Evolutionary conservation across 1,140 invertebrate species (phyloP), one percentile per base, ranked within the genome.

Genomic region (Lepidurus arcticus): DNA sequence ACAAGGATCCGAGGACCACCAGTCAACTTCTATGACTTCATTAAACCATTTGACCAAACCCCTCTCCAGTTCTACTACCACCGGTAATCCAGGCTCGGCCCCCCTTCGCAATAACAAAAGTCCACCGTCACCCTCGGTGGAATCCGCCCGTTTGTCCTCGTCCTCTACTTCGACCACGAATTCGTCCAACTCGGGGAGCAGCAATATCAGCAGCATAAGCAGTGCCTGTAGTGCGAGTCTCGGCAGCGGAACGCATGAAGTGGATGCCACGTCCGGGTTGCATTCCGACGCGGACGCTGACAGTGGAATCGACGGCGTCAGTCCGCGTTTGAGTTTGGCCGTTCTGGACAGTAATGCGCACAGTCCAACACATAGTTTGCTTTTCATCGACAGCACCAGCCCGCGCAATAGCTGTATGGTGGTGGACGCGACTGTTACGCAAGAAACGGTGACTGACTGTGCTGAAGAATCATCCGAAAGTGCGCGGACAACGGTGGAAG

Each of bases 371-470:
- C 77, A 75, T 21, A 82, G 73, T 77, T 76, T 81, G 44, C 78
- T 82, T 26, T 80, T 73, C 53, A 78, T 80, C 42, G 78, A 81
- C n/a, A 79, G 76, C 77, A 75, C 76, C 13, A 79, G 76, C 42
- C 73, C 74, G 26, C 78, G 80, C 34, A 79, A 81, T 21, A 80
- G 76, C 34, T 65, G 8, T 65, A 65, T 65, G 53, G 78, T 78
- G 65, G 79, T 79, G 43, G 77, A 78, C 44, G 79, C 78, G 16
- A 47, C 75, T 78, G 73, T 74, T 26, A 47, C 73, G 13, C 75
- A 79, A 11, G 81, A 73, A 78, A 73, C 74, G 34, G n/a, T 75
- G 13, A 79, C 11, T 47, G 34, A 65, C n/a, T 76, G 44, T 47
- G 53, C 75, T 42, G 76, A 73, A 76, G 26, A 73, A 47, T 24